Evolutionary conservation across 2,888 invertebrate species (phyloP), one percentile per base, ranked within the genome.

Genomic region (Heliconius erato): DNA sequence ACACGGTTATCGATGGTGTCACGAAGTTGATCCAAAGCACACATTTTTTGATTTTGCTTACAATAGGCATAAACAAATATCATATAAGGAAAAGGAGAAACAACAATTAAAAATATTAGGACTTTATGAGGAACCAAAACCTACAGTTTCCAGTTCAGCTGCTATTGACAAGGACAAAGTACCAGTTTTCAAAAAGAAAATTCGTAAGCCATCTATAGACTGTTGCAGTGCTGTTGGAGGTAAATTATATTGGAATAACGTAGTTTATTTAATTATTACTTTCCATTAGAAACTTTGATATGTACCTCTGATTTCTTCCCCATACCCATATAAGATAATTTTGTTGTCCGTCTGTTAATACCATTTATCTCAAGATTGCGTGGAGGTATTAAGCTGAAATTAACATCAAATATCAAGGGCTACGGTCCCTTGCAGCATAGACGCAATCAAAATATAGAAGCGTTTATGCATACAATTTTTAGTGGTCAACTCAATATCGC

Each of bases 151-250:
- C 28, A 32, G 19, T 68, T 19, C 28, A 67, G 28, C 49, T 32
- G 82, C 82, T n/a, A 84, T 86, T 44, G 91, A 92, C 83, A 91
- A 89, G n/a, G 81, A 87, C 0, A 85, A 89, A 79, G 86, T 89
- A 40, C 94, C 94, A n/a, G 87, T 88, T 69, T 95, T 88, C 83
- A 92, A 92, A 85, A 91, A 89, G 84, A 92, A 91, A 88, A 84
- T 89, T 74, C 88, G 91, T 40, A 94, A 91, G 82, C 91, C 94
- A 68, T 93, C 95, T 54, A 87, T 96, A 82, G 96, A 96, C 85
- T 96, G 95, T 84, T 96, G 96, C 86, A 95, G 95, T 87, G 90
- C 95, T 76, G 93, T 96, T 86, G 96, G 96, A 85, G 96, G 96
- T 94, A 89, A 32, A 23, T 23, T 79, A 32, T 5, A 54, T 74